Conservation (phyloP, 1,140 invertebrate species). For the Drosophila navojoa region DNA sequence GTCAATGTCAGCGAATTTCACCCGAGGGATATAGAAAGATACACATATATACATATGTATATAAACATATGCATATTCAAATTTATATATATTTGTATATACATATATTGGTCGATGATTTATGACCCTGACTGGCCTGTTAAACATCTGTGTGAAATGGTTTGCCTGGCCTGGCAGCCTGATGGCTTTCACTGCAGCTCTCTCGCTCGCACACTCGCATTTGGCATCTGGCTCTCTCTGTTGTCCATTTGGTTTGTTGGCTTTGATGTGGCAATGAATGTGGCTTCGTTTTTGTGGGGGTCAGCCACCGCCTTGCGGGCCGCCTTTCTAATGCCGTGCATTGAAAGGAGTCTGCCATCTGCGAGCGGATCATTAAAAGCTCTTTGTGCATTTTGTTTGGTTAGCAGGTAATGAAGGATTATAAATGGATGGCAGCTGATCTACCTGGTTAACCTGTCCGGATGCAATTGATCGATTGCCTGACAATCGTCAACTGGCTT, state of each 20-base stretch:
- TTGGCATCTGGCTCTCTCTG: background rate
- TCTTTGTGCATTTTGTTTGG: constrained; percentile 19
- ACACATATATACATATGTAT: background rate
- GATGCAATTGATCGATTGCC: constrained; percentile 69
- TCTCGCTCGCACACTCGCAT: background rate
- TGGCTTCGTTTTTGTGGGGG: constrained; percentile 59
- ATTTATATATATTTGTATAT: constrained; percentile 15
- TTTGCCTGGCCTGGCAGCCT: constrained; percentile 56
- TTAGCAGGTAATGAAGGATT: constrained; percentile 68
- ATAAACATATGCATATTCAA: background rate
- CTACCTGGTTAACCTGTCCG: constrained; percentile 31
- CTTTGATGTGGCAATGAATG: constrained; percentile 38
- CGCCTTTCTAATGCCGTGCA: constrained; percentile 73
- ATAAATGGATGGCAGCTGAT: constrained; percentile 62
- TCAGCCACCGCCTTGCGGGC: constrained; percentile 74
- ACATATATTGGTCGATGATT: constrained; percentile 68
- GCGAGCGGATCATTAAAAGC: constrained; percentile 68
- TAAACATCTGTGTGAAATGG: constrained; percentile 79
- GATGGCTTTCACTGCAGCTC: constrained; percentile 59
- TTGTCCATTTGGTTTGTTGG: constrained; percentile 18
- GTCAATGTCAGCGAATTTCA: constrained; percentile 73
- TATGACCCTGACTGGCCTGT: constrained; percentile 73
- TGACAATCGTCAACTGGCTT: constrained; percentile 26
- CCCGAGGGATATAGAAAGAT: constrained; percentile 56
- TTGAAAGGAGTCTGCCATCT: constrained; percentile 53